phyloP scores from a whole-genome alignment of 2,888 invertebrate genomes.

The Epirrhoe alternata region DNA sequence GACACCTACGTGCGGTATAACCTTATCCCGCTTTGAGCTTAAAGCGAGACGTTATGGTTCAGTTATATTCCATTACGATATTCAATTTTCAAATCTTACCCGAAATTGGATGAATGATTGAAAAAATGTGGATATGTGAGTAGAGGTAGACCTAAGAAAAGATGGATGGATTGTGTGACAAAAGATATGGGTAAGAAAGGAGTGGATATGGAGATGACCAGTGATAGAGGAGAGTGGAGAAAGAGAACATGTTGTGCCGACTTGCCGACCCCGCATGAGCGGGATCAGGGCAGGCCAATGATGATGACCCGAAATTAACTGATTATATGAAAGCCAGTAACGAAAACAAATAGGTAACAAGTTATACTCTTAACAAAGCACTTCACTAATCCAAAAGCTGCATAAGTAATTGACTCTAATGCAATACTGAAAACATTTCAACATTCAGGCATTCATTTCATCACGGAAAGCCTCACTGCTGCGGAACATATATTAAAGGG shows the following conservation, averaged over 20 bases:
- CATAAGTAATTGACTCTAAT: neutral
- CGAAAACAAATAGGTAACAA: neutral
- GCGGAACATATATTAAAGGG: conserved; percentile 3
- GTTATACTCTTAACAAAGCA: neutral
- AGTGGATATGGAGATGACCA: too few relatives aligned
- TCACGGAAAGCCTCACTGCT: neutral
- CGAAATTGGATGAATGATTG: too few relatives aligned
- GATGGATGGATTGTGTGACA: too few relatives aligned
- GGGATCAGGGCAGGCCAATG: too few relatives aligned
- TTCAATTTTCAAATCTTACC: neutral
- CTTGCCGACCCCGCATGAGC: too few relatives aligned
- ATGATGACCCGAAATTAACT: too few relatives aligned
- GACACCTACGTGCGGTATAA: conserved; percentile 20
- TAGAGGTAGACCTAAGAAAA: too few relatives aligned
- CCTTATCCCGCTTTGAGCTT: conserved; percentile 12
- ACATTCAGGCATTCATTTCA: conserved; percentile 1
- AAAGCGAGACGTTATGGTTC: neutral
- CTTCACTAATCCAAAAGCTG: neutral
- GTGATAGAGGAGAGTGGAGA: too few relatives aligned
- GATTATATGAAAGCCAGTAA: neutral
- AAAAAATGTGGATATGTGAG: too few relatives aligned
- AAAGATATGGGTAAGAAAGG: too few relatives aligned
- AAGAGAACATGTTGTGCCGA: too few relatives aligned
- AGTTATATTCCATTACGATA: neutral
- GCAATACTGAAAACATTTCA: neutral